phyloP scores from a whole-genome alignment of 2,113 vertebrate genomes.

The Varanus komodoensis region DNA sequence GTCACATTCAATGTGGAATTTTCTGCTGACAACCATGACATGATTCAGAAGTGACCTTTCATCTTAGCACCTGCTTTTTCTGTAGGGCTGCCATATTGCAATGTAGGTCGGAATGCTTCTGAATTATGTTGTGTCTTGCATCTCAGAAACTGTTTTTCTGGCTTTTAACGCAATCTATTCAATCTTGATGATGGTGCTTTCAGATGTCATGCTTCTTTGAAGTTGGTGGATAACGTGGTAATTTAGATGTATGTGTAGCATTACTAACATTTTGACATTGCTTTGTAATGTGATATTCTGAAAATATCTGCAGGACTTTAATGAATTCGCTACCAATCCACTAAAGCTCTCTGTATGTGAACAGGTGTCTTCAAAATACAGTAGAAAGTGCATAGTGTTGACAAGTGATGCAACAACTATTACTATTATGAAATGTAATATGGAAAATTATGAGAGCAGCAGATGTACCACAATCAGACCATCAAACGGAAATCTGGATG shows the following conservation, averaged over 20 bases:
- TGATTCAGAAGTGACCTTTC: conserved; percentile 41
- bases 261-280: conserved; percentile 24
- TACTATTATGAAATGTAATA: neutral
- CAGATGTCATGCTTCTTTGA: neutral
- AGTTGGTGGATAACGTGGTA: neutral
- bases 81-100: conserved; percentile 9
- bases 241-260: conserved; percentile 25
- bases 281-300: neutral
- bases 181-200: neutral
- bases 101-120: conserved; percentile 29
- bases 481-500: neutral
- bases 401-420: neutral
- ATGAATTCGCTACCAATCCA: neutral
- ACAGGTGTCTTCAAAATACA: neutral
- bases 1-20: conserved; percentile 39
- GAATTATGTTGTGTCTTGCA: conserved; percentile 5
- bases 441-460: neutral
- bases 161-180: conserved; percentile 2
- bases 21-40: conserved; percentile 48
- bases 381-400: neutral
- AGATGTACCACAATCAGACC: neutral
- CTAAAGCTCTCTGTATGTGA: neutral
- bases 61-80: conserved; percentile 14
- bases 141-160: conserved; percentile 24
- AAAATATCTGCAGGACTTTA: neutral